These are phyloP conservation scores for Diadegma fenestrale DNA, from an alignment of 2,888 invertebrate genomes.

Conservation along the genomic window DNA sequence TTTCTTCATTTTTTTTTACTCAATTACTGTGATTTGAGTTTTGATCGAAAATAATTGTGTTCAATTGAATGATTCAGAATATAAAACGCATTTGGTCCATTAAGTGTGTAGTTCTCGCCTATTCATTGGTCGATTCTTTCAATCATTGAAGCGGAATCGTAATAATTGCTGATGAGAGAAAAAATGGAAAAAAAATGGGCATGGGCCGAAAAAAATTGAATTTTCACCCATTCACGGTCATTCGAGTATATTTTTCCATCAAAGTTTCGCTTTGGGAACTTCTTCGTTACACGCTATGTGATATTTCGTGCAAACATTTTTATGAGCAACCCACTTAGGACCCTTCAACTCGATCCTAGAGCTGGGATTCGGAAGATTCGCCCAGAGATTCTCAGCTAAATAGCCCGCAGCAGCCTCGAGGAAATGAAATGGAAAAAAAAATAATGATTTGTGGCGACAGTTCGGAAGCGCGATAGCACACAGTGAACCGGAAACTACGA, in stretches of 20 bases:
- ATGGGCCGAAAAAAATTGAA: background rate
- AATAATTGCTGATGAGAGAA: background rate
- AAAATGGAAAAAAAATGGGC: background rate
- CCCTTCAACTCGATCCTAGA: background rate
- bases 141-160: background rate
- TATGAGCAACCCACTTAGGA: conserved; percentile 17
- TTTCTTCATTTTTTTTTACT: too few species aligned
- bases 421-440: background rate
- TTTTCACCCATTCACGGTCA: background rate
- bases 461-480: conserved; percentile 18
- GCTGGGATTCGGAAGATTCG: background rate
- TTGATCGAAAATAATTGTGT: too few species aligned
- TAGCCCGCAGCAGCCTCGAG: background rate
- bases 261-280: background rate
- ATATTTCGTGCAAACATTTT: background rate
- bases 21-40: too few species aligned
- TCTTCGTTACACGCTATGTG: background rate
- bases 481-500: conserved; percentile 25
- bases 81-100: too few species aligned
- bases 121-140: too few species aligned
- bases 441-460: background rate
- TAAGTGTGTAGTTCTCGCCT: too few species aligned
- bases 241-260: background rate
- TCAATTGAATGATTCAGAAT: too few species aligned
- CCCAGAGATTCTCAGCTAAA: conserved; percentile 7